These are phyloP conservation scores for Numenius phaeopus DNA, from an alignment of 2,797 vertebrate species.

Conservation along the genomic window DNA sequence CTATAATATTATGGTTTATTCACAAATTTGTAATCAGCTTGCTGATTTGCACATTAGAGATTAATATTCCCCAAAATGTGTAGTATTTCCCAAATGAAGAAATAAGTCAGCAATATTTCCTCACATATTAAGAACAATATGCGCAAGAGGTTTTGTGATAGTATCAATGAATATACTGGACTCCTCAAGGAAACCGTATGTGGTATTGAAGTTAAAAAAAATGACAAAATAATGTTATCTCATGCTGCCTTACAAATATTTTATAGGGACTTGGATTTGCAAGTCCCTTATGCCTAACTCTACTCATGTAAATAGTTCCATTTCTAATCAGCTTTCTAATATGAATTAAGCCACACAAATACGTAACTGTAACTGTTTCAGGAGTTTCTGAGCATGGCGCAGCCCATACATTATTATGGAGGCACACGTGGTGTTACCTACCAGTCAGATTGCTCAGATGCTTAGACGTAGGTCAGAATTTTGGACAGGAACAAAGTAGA, in stretches of 20 bases:
- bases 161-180: background rate
- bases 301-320: background rate
- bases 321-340: background rate
- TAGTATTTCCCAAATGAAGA: background rate
- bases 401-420: background rate
- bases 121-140: background rate
- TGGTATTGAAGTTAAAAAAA: background rate
- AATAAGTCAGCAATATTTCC: constrained; percentile 3
- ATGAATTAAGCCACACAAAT: background rate
- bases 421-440: background rate
- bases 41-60: background rate
- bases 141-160: background rate
- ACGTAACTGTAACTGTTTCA: background rate
- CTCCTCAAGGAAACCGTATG: background rate
- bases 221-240: background rate
- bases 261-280: background rate
- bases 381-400: background rate
- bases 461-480: background rate
- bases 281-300: background rate
- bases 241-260: background rate
- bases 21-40: background rate
- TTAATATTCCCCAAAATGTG: background rate
- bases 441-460: constrained; percentile 1
- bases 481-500: background rate
- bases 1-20: background rate